Conservation (phyloP, 2,797 vertebrate species). For the Vireo griseus region DNA sequence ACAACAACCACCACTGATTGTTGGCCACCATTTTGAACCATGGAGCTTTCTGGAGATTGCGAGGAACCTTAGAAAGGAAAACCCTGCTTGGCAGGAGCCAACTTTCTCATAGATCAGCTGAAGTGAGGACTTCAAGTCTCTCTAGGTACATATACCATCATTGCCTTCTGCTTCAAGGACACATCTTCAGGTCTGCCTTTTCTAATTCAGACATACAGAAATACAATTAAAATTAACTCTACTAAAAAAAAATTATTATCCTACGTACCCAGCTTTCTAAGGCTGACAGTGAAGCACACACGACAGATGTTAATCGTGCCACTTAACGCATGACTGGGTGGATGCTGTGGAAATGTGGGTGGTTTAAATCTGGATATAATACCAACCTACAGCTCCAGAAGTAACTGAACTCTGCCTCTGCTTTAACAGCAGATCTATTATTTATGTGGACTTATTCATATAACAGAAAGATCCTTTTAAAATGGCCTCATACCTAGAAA, state of each 20-base stretch:
- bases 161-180: background rate
- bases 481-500: background rate
- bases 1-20: background rate
- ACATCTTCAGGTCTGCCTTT: background rate
- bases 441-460: background rate
- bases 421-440: background rate
- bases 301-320: background rate
- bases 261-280: background rate
- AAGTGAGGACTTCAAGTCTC: background rate
- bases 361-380: background rate
- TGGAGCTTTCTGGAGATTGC: background rate
- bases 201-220: background rate
- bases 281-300: background rate
- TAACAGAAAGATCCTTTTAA: background rate
- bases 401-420: background rate
- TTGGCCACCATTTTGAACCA: background rate
- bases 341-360: background rate
- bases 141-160: background rate
- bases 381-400: background rate
- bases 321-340: slow-evolving; percentile 3
- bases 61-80: background rate
- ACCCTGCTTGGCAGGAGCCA: background rate
- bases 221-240: background rate
- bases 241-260: background rate
- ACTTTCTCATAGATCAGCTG: background rate